phyloP scores from a whole-genome alignment of 2,113 vertebrate genomes.

The Elanus axillaris region DNA sequence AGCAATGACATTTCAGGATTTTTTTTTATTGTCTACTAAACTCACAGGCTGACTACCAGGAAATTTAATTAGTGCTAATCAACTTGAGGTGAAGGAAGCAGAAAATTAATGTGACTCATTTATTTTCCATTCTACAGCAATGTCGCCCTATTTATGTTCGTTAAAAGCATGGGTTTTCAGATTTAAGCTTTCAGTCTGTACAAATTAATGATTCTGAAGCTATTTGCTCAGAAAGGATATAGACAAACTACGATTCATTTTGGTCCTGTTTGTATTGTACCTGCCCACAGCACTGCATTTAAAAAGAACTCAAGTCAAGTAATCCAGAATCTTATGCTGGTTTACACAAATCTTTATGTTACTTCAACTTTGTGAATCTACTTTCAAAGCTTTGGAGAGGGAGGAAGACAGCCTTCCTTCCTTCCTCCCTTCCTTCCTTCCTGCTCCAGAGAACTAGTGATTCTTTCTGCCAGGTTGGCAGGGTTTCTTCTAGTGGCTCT shows the following conservation, averaged over 20 bases:
- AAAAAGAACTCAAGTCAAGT: not conserved
- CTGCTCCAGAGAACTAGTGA: not conserved
- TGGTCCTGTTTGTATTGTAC: not conserved
- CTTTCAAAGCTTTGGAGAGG: not conserved
- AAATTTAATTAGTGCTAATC: not conserved
- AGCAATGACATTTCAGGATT: not conserved
- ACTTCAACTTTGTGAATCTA: not conserved
- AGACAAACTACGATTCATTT: not conserved
- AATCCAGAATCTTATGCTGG: not conserved
- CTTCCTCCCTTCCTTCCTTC: too few species aligned
- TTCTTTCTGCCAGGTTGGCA: not conserved
- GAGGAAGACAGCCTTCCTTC: not conserved
- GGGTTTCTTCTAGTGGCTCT: not conserved
- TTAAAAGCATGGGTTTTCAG: not conserved
- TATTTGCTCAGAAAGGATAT: not conserved
- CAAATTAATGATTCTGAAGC: not conserved
- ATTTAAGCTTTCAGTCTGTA: not conserved
- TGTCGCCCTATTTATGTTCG: not conserved
- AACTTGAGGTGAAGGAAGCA: constrained; percentile 12
- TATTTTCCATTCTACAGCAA: not conserved
- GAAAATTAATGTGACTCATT: constrained; percentile 1
- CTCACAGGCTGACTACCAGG: not conserved
- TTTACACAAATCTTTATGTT: not conserved
- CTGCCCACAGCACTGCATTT: not conserved
- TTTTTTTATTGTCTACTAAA: not conserved